These are phyloP conservation scores for Amiota mariae DNA, from an alignment of 2,888 invertebrate species.

Conservation along the genomic window DNA sequence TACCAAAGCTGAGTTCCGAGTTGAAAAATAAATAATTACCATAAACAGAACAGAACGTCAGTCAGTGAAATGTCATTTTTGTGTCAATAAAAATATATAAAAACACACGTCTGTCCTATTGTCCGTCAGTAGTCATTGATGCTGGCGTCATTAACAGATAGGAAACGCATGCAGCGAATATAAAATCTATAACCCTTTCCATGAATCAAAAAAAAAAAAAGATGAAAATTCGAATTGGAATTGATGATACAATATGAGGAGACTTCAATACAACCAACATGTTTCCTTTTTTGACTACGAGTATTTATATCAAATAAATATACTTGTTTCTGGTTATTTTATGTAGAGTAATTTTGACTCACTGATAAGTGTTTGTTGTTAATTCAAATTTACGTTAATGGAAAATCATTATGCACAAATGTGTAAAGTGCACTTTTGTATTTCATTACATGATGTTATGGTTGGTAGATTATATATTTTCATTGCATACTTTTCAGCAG, in stretches of 20 bases:
- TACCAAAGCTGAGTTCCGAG: constrained; percentile 26
- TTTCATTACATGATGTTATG: constrained; percentile 41
- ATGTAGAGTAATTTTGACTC: not conserved
- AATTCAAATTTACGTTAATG: constrained; percentile 68
- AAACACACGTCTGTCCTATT: not conserved
- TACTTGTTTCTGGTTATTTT: constrained; percentile 43
- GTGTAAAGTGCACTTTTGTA: constrained; percentile 63
- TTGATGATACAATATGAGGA: constrained; percentile 46
- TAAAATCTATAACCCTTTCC: constrained; percentile 32
- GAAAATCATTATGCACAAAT: constrained; percentile 68
- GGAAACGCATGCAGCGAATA: constrained; percentile 31
- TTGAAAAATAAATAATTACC: constrained; percentile 64
- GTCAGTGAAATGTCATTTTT: constrained; percentile 36
- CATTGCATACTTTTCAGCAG: not conserved
- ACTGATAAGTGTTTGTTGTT: constrained; percentile 43
- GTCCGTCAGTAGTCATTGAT: constrained; percentile 37
- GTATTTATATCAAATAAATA: constrained; percentile 61
- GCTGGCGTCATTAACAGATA: constrained; percentile 30
- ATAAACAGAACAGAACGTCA: constrained; percentile 52
- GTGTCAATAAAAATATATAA: constrained; percentile 19
- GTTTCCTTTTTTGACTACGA: too few species aligned
- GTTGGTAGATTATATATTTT: not conserved
- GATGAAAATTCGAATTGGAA: constrained; percentile 11
- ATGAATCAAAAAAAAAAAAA: not conserved
- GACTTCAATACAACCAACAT: constrained; percentile 42